Percentiles rank a stretch among this genome's conserved stretches.
phyloP scores from a whole-genome alignment of 2,888 invertebrate species.

The Melanostoma scalare region DNA sequence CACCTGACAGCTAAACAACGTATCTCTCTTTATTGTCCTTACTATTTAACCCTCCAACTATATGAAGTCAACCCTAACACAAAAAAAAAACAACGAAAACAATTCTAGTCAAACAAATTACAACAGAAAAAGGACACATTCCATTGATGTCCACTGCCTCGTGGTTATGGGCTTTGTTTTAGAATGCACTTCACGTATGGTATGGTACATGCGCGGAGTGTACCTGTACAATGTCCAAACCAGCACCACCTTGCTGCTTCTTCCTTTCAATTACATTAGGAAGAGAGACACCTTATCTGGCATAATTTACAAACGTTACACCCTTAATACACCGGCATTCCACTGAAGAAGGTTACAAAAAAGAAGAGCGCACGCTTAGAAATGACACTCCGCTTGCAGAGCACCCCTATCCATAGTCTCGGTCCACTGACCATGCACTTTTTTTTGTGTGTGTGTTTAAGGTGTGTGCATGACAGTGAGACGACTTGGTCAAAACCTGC shows the following conservation, averaged over 20 bases:
- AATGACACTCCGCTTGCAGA: slow-evolving; percentile 29
- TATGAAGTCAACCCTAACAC: slow-evolving; percentile 54
- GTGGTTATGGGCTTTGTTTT: slow-evolving; percentile 34
- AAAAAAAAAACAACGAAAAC: slow-evolving; percentile 38
- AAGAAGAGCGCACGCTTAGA: slow-evolving; percentile 24
- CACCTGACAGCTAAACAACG: slow-evolving; percentile 46
- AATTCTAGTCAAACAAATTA: slow-evolving; percentile 54
- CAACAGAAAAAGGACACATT: slow-evolving; percentile 62
- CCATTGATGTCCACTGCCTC: slow-evolving; percentile 37
- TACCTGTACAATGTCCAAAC: slow-evolving; percentile 51
- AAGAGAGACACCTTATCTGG: slow-evolving; percentile 65
- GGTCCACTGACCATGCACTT: slow-evolving; percentile 55
- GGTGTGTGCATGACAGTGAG: slow-evolving; percentile 67
- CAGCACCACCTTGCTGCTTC: slow-evolving; percentile 46
- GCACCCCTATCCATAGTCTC: slow-evolving; percentile 63
- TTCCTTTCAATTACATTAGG: slow-evolving; percentile 60
- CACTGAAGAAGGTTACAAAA: not conserved
- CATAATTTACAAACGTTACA: slow-evolving; percentile 53
- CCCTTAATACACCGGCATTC: slow-evolving; percentile 36
- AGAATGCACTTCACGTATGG: slow-evolving; percentile 66
- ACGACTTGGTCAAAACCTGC: slow-evolving; percentile 68
- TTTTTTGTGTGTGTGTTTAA: not conserved
- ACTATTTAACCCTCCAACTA: slow-evolving; percentile 38
- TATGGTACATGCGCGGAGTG: slow-evolving; percentile 53
- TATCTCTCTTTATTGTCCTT: slow-evolving; percentile 17